A percentile compares a stretch with the other conserved stretches of the same genome.
phyloP scores from a whole-genome alignment of 1,140 invertebrate species.

The Neomicropteryx cornuta region DNA sequence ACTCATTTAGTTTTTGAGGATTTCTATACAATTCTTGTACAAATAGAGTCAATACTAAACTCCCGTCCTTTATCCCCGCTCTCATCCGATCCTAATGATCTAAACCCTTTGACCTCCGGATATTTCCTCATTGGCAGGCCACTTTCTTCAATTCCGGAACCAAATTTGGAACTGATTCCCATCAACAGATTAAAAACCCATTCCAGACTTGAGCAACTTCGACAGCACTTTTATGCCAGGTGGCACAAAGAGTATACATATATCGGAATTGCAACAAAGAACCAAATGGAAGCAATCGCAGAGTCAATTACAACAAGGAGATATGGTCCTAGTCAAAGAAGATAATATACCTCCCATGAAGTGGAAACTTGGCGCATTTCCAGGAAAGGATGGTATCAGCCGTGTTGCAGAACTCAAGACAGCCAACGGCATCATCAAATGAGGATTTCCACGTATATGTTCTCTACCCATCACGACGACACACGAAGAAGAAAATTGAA shows the following conservation, averaged over 20 bases:
- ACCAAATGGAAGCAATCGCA: conserved; percentile 16
- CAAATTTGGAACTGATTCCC: conserved; percentile 1
- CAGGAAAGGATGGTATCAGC: too few species aligned
- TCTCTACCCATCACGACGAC: too few species aligned
- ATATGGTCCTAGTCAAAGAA: conserved; percentile 23
- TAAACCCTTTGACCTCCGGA: conserved; percentile 19
- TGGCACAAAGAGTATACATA: conserved; percentile 18
- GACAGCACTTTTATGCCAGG: conserved; percentile 18
- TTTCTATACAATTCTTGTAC: conserved; percentile 9
- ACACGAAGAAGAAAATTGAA: too few species aligned
- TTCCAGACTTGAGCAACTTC: conserved; percentile 5
- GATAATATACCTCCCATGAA: conserved; percentile 17
- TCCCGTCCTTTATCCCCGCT: conserved; percentile 19
- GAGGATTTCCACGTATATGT: too few species aligned
- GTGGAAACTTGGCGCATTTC: conserved; percentile 14
- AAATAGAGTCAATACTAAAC: conserved; percentile 18
- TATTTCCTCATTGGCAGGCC: conserved; percentile 26
- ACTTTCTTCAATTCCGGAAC: conserved; percentile 13
- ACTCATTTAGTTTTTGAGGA: conserved; percentile 15
- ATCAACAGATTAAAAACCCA: neutral
- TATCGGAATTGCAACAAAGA: conserved; percentile 14
- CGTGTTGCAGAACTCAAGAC: too few species aligned
- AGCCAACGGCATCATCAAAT: too few species aligned
- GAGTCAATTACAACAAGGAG: conserved; percentile 14
- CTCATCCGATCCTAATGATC: conserved; percentile 17